These are phyloP conservation scores for Lasioglossum baleicum DNA, from an alignment of 1,140 invertebrate genomes.

Conservation along the genomic window DNA sequence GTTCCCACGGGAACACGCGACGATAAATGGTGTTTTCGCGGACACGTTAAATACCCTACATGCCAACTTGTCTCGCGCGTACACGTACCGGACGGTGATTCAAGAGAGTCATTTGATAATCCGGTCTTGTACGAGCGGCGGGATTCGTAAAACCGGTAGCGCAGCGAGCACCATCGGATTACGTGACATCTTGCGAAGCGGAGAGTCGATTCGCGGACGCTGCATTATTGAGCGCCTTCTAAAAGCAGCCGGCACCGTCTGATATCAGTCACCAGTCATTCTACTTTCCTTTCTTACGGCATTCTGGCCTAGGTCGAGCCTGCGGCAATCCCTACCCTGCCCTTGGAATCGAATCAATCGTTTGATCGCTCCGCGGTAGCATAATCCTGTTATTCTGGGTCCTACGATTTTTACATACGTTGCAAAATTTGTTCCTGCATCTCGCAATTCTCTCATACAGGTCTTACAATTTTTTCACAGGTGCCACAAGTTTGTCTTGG, in stretches of 20 bases:
- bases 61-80: conserved; percentile 34
- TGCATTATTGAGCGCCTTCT: conserved; percentile 67
- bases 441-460: no score
- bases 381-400: no score
- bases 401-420: no score
- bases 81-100: conserved; percentile 26
- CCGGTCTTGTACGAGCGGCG: conserved; percentile 63
- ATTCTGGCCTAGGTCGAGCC: no score
- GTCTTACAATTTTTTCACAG: no score
- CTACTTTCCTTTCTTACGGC: no score
- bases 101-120: conserved; percentile 64
- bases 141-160: conserved; percentile 66
- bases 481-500: no score
- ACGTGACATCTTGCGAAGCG: conserved; percentile 67
- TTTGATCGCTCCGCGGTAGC: no score
- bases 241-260: conserved; percentile 11
- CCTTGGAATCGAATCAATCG: no score
- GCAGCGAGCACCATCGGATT: conserved; percentile 67
- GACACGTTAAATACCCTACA: conserved; percentile 33
- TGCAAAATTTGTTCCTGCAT: no score
- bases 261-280: conserved; percentile 12
- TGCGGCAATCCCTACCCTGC: no score
- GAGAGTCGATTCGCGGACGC: conserved; percentile 45
- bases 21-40: conserved; percentile 32
- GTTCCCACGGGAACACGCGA: neutral